These are phyloP conservation scores for Sorex maritimensis DNA, from an alignment of 2,797 vertebrate species.

Conservation along the genomic window DNA sequence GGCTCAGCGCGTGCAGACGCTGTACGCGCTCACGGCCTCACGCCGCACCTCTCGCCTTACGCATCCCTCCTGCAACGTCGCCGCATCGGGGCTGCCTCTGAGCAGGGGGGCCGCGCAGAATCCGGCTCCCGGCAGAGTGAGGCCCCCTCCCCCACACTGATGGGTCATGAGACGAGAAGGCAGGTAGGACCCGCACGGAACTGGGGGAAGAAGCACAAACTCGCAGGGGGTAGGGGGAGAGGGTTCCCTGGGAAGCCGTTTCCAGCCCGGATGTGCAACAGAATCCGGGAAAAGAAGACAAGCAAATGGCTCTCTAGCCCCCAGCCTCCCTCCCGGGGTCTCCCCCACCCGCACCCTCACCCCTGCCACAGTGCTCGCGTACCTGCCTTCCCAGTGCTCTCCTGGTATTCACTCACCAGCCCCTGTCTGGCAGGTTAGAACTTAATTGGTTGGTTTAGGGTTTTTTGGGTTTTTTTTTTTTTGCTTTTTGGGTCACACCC, in stretches of 20 bases:
- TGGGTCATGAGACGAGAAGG: conserved; percentile 34
- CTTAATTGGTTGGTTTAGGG: background rate
- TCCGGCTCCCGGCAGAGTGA: background rate
- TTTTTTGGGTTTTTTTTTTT: too few species aligned
- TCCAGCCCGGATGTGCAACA: too few species aligned
- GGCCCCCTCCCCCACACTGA: background rate
- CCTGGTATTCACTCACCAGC: conserved; percentile 40
- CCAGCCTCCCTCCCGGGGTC: background rate
- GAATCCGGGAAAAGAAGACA: background rate
- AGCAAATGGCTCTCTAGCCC: background rate
- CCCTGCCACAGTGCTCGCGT: background rate
- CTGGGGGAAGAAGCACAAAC: background rate
- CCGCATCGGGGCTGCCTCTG: background rate
- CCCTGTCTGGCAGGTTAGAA: conserved; percentile 27
- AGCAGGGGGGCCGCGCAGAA: background rate
- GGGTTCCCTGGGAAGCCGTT: background rate
- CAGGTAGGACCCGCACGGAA: conserved; percentile 11
- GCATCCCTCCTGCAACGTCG: conserved; percentile 12
- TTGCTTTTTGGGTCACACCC: too few species aligned
- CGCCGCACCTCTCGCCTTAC: conserved; percentile 24
- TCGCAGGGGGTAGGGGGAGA: background rate
- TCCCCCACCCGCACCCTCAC: background rate
- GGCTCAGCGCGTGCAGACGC: background rate
- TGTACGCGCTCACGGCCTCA: background rate
- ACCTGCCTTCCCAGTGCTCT: conserved; percentile 1